Evolutionary conservation across 2,113 vertebrate genomes (phyloP), one percentile per base, ranked within the genome.

Genomic region (Grallaria varia): DNA sequence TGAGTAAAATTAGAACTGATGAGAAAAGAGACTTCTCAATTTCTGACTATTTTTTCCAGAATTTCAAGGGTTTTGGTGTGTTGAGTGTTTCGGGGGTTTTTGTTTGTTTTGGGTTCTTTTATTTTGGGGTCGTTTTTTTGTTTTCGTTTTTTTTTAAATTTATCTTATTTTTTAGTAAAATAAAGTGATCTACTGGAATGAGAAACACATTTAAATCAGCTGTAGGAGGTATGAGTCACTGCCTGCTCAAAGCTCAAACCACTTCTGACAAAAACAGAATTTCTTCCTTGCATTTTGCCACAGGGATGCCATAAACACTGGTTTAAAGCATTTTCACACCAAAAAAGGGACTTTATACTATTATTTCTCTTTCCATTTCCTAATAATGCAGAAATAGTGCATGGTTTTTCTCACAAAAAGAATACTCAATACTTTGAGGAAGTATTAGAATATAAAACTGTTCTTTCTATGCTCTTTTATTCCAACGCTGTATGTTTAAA

Each of bases 1-100:
- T 75, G 60, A 78, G 68, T 89, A 93, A 96, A 95, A 86, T 93
- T 95, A 89, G 87, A 97, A 69, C 47, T 44, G 33, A 35, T 72
- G 92, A 90, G 62, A 53, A 42, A 91, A 78, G 87, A 82, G 35
- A 3, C 68, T 84, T 88, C 35, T 95, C 72, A 33, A 15, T 80
- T 96, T 75, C 83, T 72, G 72, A 33, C 69, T 69, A 6, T 53
- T 93, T 93, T 75, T 96, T 81, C 68, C 47, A 45, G 9, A 3
- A 0, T 45, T 84, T 91, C 30, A 56, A 69, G 27, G 27, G 45
- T 21, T 85, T 94, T 90, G 42, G 60, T 95, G 94, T 87, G 72
- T 60, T 77, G 73, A 74, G 47, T 24, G 8, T 27, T 76, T 76
- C 83, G 55, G 49, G 49, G 14, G 25, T 25, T 50, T 50, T 50